Percentiles rank a stretch among this genome's conserved stretches.
These are phyloP conservation scores for Oryzias javanicus DNA, from an alignment of 2,113 vertebrate genomes.

Conservation along the genomic window DNA sequence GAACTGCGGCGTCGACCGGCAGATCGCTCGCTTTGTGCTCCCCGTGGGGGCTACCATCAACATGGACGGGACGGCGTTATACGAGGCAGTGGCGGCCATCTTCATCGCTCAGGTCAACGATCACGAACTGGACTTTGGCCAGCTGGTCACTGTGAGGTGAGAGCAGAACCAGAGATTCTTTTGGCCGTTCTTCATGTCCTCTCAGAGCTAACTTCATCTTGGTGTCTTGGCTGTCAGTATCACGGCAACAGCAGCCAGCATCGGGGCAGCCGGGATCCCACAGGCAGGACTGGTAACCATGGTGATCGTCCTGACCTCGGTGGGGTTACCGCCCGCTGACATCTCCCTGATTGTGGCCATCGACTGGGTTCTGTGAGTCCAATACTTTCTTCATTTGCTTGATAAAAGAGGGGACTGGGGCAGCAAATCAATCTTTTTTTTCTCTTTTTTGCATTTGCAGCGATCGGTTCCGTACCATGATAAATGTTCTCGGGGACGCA, in stretches of 20 bases:
- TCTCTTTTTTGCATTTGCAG: conserved; percentile 43
- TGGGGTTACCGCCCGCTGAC: conserved; percentile 85
- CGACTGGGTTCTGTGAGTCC: conserved; percentile 83
- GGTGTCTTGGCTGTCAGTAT: conserved; percentile 52
- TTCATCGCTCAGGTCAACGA: conserved; percentile 91
- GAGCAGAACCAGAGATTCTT: background rate
- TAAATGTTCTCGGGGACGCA: conserved; percentile 82
- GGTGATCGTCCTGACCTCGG: conserved; percentile 87
- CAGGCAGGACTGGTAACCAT: conserved; percentile 86
- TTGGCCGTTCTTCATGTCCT: background rate
- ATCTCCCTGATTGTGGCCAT: conserved; percentile 85
- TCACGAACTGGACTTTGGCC: conserved; percentile 85
- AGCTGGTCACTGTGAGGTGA: conserved; percentile 88
- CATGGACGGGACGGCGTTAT: conserved; percentile 87
- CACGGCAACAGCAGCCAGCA: conserved; percentile 77
- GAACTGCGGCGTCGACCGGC: conserved; percentile 85
- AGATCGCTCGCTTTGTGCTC: conserved; percentile 86
- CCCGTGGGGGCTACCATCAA: conserved; percentile 89
- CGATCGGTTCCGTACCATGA: conserved; percentile 84
- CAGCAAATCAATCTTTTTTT: background rate
- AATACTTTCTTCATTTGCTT: too few relatives aligned
- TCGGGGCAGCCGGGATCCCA: conserved; percentile 82
- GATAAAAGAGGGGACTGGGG: background rate
- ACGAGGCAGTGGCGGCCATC: conserved; percentile 87
- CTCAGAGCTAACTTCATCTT: background rate